Conservation (phyloP, 1,140 invertebrate species). For the Psix sp. region DNA sequence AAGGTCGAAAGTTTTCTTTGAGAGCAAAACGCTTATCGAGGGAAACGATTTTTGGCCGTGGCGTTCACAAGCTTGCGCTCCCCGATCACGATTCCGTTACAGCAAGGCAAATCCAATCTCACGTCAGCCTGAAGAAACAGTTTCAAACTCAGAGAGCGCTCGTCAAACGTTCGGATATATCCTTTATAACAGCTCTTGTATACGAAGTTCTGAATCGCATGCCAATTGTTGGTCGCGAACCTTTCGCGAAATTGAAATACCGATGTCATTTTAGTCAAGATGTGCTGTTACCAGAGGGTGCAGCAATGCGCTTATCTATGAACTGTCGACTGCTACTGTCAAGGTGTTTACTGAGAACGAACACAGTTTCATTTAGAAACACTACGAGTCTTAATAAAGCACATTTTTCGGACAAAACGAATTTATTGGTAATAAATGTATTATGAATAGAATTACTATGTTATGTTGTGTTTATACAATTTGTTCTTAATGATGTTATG, state of each 20-base stretch:
- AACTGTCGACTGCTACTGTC: background rate
- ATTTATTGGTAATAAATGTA: too few species aligned
- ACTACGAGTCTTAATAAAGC: too few species aligned
- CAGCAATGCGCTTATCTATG: constrained; percentile 25
- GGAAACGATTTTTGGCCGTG: constrained; percentile 37
- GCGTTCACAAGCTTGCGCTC: constrained; percentile 56
- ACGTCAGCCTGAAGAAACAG: constrained; percentile 47
- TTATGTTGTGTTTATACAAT: too few species aligned
- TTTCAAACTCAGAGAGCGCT: constrained; percentile 50
- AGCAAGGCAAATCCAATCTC: constrained; percentile 64
- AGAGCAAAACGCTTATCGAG: constrained; percentile 26
- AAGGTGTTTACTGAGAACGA: background rate
- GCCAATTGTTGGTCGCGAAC: constrained; percentile 59
- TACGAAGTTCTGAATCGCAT: constrained; percentile 61
- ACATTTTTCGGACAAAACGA: too few species aligned
- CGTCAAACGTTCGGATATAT: constrained; percentile 60
- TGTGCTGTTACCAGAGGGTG: constrained; percentile 27
- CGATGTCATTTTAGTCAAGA: constrained; percentile 52
- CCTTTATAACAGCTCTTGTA: constrained; percentile 57
- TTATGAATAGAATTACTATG: too few species aligned
- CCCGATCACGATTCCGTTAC: constrained; percentile 61
- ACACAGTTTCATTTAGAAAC: too few species aligned
- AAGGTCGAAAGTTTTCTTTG: constrained; percentile 40
- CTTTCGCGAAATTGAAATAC: constrained; percentile 57
- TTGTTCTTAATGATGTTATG: too few species aligned